Evolutionary conservation across 1,140 invertebrate genomes (phyloP).

Genomic region (Plodia interpunctella): DNA sequence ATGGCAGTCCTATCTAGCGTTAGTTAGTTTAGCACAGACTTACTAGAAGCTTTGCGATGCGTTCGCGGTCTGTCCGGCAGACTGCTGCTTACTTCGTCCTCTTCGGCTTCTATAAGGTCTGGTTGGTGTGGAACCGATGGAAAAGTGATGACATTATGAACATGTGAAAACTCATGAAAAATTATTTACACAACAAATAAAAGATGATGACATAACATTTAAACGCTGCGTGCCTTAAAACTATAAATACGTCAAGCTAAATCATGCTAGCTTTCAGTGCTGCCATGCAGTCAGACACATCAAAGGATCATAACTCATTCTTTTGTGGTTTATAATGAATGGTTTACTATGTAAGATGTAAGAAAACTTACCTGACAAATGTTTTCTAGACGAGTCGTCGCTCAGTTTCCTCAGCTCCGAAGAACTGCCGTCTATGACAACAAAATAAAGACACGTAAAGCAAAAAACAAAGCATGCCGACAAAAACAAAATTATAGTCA

Average conservation of each 20-base stretch:
- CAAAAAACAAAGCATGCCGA: conserved; percentile 63
- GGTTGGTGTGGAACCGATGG: conserved; percentile 39
- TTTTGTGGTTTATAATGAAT: not conserved
- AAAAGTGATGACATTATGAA: conserved; percentile 47
- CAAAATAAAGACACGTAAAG: conserved; percentile 71
- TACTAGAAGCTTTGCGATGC: conserved; percentile 76
- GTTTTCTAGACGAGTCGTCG: conserved; percentile 75
- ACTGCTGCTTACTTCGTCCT: conserved; percentile 73
- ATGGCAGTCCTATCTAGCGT: not conserved
- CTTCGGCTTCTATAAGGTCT: conserved; percentile 77
- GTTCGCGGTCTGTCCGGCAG: conserved; percentile 61
- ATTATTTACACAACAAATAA: conserved; percentile 39
- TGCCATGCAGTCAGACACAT: conserved; percentile 23
- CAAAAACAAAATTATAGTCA: conserved; percentile 28
- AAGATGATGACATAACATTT: conserved; percentile 15
- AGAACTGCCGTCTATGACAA: conserved; percentile 73
- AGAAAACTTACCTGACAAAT: conserved; percentile 69
- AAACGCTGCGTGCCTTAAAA: conserved; percentile 22
- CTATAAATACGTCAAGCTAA: conserved; percentile 21
- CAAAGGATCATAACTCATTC: conserved; percentile 7
- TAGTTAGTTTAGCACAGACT: conserved; percentile 41
- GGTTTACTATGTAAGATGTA: not conserved
- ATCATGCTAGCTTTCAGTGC: conserved; percentile 25
- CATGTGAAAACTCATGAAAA: conserved; percentile 17
- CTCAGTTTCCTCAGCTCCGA: conserved; percentile 67